A percentile compares a stretch with the other conserved stretches of the same genome.
Conservation (phyloP, 2,888 invertebrate genomes). For the Eilema caniola region DNA sequence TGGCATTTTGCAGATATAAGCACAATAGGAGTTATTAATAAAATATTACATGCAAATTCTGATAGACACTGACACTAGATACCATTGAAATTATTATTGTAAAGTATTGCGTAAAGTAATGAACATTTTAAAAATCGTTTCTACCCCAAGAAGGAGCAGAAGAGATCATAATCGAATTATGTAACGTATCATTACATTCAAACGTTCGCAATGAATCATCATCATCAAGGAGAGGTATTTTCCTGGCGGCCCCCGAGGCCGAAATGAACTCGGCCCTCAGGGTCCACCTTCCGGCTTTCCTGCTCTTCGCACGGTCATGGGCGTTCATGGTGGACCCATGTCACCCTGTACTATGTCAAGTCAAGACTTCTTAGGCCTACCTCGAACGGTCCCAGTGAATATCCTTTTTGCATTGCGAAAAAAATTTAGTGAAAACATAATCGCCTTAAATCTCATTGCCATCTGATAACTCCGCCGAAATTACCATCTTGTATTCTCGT, state of each 20-base stretch:
- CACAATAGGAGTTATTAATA: background rate
- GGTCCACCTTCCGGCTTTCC: too few relatives aligned
- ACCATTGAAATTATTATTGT: background rate
- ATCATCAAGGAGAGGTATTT: too few relatives aligned
- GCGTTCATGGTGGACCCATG: too few relatives aligned
- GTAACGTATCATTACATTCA: background rate
- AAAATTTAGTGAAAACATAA: conserved; percentile 28
- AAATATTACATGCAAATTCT: background rate
- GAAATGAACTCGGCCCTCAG: too few relatives aligned
- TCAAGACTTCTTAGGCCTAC: too few relatives aligned
- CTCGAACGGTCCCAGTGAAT: background rate
- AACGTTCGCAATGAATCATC: background rate
- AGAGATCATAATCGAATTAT: background rate
- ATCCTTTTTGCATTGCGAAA: background rate
- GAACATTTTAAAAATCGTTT: background rate
- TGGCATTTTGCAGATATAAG: background rate
- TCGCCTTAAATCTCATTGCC: conserved; percentile 31
- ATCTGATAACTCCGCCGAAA: conserved; percentile 41
- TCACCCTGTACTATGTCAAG: too few relatives aligned
- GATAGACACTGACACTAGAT: background rate
- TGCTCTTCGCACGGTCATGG: too few relatives aligned
- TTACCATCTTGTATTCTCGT: conserved; percentile 36
- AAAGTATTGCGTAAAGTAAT: background rate
- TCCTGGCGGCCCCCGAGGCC: too few relatives aligned
- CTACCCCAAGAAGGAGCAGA: background rate